These are phyloP conservation scores for Lysandra coridon DNA, from an alignment of 2,888 invertebrate genomes.

Conservation along the genomic window DNA sequence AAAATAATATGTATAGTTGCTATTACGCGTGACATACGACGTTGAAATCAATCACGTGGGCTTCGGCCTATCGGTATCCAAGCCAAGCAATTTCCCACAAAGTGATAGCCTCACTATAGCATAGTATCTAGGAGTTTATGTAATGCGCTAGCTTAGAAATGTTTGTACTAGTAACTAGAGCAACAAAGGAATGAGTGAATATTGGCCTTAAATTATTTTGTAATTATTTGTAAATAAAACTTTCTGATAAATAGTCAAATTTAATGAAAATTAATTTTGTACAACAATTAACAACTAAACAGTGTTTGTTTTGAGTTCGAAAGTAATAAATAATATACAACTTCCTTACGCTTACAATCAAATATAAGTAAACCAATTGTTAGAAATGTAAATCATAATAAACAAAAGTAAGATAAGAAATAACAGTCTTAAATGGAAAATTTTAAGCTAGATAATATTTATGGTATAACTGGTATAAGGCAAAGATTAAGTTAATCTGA, in stretches of 20 bases:
- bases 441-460: not conserved
- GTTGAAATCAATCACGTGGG: too few relatives aligned
- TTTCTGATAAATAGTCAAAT: constrained; percentile 40
- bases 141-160: too few relatives aligned
- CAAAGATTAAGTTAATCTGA: not conserved
- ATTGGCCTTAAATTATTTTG: not conserved
- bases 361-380: not conserved
- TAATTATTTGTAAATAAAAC: not conserved
- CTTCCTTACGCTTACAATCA: not conserved
- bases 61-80: too few relatives aligned
- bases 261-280: constrained; percentile 66
- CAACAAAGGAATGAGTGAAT: not conserved
- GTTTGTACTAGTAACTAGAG: too few relatives aligned
- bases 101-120: too few relatives aligned
- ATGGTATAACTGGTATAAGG: not conserved
- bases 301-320: not conserved
- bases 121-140: too few relatives aligned
- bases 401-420: not conserved
- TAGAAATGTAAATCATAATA: not conserved
- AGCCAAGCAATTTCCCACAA: too few relatives aligned
- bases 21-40: not conserved
- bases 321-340: constrained; percentile 9
- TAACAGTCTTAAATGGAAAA: not conserved
- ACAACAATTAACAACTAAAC: constrained; percentile 56
- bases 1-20: too few relatives aligned